Evolutionary conservation across 2,797 vertebrate genomes (phyloP).

Genomic region (Sphenodon punctatus): DNA sequence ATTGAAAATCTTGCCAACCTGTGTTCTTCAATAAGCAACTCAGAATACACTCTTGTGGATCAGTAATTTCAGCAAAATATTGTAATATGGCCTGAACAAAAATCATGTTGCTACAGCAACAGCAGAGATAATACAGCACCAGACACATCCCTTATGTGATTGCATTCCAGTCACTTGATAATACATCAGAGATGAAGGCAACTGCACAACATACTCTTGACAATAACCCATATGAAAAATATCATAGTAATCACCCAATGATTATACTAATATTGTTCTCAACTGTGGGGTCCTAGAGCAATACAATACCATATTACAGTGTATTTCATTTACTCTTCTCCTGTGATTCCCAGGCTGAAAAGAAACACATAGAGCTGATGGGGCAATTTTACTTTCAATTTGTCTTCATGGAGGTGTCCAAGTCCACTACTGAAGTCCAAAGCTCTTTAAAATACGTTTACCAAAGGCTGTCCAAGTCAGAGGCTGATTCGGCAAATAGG

Average conservation of each 20-base stretch:
- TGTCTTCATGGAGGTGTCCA: slow-evolving; percentile 8
- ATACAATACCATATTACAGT: slow-evolving; percentile 43
- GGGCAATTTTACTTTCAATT: neutral
- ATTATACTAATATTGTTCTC: slow-evolving; percentile 36
- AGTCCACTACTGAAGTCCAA: slow-evolving; percentile 39
- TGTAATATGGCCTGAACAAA: neutral
- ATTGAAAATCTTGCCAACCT: neutral
- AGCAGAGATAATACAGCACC: neutral
- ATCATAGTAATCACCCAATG: slow-evolving; percentile 1
- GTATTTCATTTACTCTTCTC: slow-evolving; percentile 38
- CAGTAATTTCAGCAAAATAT: neutral
- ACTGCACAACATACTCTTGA: neutral
- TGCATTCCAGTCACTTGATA: neutral
- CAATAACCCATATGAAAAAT: neutral
- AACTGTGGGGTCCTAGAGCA: slow-evolving; percentile 40
- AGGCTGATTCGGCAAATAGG: slow-evolving; percentile 23
- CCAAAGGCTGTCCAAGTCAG: slow-evolving; percentile 29
- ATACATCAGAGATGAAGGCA: neutral
- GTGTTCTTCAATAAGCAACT: no score
- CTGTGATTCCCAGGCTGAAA: slow-evolving; percentile 22
- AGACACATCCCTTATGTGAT: neutral
- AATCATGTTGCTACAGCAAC: neutral
- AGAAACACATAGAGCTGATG: slow-evolving; percentile 1
- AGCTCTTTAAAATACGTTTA: slow-evolving; percentile 37
- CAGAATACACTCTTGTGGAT: neutral